Evolutionary conservation across 2,113 vertebrate species (phyloP), one percentile per base, ranked within the genome.

Genomic region (Leiothrix lutea): DNA sequence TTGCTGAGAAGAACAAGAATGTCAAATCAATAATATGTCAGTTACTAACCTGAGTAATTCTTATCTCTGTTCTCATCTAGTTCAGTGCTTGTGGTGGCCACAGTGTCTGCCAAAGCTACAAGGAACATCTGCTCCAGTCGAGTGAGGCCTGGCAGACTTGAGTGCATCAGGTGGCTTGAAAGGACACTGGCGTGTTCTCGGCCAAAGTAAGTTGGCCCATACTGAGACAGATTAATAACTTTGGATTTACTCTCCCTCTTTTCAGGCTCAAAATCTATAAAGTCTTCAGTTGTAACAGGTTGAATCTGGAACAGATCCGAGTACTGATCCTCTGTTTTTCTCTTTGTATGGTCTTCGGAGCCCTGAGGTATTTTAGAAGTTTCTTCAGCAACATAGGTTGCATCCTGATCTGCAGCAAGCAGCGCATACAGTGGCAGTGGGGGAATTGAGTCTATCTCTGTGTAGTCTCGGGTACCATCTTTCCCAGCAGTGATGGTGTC

Each of bases 111-210:
- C 94, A 99, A 98, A 53, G 99, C 99, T 78, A 99, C 99, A 65
- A 99, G 98, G 96, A 99, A 99, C 99, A 99, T 99, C 97, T 99
- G 99, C 97, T 99, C 99, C 25, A 99, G 97, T 80, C 99, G 98
- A 40, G 99, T 99, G 85, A 99, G 98, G 73, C 99, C 99, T 22
- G 99, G 99, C 23, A 99, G 98, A 95, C 99, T 99, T 25, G 99
- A 99, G 95, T 99, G 99, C 99, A 99, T 99, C 42, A 99, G 98
- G 96, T 99, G 99, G 94, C 99, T 99, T 92, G 99, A 99, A 73
- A 99, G 98, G 26, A 99, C 99, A 94, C 99, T 99, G 40, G 99
- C 99, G 6, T 99, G 99, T 77, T 99, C 99, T 56, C 98, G 98
- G 80, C 99, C 99, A 95, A 99, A 99, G 96, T 98, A 99, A 14